phyloP scores from a whole-genome alignment of 2,888 invertebrate species.

The Lydus trimaculatus region DNA sequence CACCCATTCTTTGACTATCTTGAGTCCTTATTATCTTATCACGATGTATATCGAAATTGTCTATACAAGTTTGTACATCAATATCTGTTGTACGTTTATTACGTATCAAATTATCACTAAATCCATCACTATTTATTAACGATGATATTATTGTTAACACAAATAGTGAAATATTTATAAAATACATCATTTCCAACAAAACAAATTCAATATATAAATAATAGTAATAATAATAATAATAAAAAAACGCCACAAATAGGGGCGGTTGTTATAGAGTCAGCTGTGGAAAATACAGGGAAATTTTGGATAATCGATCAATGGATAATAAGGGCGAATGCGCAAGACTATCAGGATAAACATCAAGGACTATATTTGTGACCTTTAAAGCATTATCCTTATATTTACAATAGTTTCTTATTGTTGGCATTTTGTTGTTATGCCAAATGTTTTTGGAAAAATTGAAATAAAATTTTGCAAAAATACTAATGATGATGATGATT shows the following conservation, averaged over 20 bases:
- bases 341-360: neutral
- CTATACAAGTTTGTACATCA: slow-evolving; percentile 73
- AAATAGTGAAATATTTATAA: too few species aligned
- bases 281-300: neutral
- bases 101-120: slow-evolving; percentile 15
- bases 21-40: slow-evolving; percentile 92
- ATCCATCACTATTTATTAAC: slow-evolving; percentile 12
- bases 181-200: too few species aligned
- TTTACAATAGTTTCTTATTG: neutral
- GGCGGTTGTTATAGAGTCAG: too few species aligned
- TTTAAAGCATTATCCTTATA: too few species aligned
- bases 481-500: neutral
- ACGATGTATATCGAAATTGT: slow-evolving; percentile 83
- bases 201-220: too few species aligned
- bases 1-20: slow-evolving; percentile 88
- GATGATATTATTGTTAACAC: neutral
- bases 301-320: neutral
- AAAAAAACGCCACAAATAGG: too few species aligned
- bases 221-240: too few species aligned
- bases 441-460: neutral
- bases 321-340: neutral
- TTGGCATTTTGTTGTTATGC: too few species aligned
- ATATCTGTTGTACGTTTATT: slow-evolving; percentile 60
- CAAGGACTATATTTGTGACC: too few species aligned
- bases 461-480: neutral